These are phyloP conservation scores for Tapera naevia DNA, from an alignment of 2,797 vertebrate genomes.

Conservation along the genomic window DNA sequence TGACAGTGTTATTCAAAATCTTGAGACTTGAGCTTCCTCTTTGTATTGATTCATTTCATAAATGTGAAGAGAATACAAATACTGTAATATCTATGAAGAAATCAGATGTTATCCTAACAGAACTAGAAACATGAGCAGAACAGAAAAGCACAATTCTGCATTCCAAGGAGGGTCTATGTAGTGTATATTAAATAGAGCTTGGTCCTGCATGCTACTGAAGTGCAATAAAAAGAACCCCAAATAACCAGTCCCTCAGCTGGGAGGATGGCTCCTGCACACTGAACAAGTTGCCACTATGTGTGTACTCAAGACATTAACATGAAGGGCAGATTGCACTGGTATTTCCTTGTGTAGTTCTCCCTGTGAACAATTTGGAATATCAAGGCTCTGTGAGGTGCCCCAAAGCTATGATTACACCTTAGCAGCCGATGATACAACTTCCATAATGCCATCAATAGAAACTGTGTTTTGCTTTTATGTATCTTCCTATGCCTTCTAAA, in stretches of 20 bases:
- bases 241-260: neutral
- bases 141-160: neutral
- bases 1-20: neutral
- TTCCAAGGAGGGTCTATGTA: neutral
- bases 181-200: neutral
- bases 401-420: neutral
- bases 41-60: neutral
- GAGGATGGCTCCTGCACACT: neutral
- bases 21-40: neutral
- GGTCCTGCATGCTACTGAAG: neutral
- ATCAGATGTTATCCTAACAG: neutral
- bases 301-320: neutral
- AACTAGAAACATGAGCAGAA: neutral
- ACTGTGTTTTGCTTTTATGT: neutral
- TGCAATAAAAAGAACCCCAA: neutral
- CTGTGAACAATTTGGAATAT: neutral
- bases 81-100: neutral
- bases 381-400: neutral
- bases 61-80: neutral
- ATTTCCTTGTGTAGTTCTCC: neutral
- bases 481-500: neutral
- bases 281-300: neutral
- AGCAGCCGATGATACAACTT: neutral
- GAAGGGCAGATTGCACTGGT: neutral
- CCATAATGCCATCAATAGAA: neutral